Percentiles rank a stretch among this genome's conserved stretches.
Conservation (phyloP, 2,888 invertebrate genomes). For the Ecliptopera silaceata region DNA sequence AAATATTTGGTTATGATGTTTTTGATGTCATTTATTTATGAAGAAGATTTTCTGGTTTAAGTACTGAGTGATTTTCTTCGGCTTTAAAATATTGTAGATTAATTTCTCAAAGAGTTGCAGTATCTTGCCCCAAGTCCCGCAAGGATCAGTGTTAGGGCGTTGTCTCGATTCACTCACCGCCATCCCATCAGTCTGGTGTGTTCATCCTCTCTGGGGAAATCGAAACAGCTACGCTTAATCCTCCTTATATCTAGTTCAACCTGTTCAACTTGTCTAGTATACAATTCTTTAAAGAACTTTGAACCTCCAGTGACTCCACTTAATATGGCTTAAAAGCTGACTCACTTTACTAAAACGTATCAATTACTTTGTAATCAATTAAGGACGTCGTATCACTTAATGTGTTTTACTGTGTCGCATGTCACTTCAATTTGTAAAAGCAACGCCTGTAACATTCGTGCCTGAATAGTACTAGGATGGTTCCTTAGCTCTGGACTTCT, state of each 20-base stretch:
- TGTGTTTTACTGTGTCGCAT: neutral
- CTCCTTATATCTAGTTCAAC: slow-evolving; percentile 42
- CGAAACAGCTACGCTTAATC: slow-evolving; percentile 51
- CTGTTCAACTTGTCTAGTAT: slow-evolving; percentile 16
- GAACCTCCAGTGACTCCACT: slow-evolving; percentile 14
- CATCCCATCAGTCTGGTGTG: slow-evolving; percentile 48
- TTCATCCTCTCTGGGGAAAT: slow-evolving; percentile 55
- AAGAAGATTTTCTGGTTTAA: slow-evolving; percentile 1
- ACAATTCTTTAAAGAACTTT: slow-evolving; percentile 11
- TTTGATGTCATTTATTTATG: neutral
- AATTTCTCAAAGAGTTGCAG: slow-evolving; percentile 38
- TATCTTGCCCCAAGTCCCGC: slow-evolving; percentile 31
- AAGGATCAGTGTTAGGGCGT: slow-evolving; percentile 45
- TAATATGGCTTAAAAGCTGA: slow-evolving; percentile 9
- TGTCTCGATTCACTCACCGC: slow-evolving; percentile 51
- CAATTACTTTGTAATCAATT: slow-evolving; percentile 20
- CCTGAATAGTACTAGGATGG: no score
- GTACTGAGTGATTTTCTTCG: slow-evolving; percentile 9
- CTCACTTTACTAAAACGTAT: slow-evolving; percentile 7
- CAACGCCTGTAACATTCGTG: no score
- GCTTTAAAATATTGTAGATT: slow-evolving; percentile 23
- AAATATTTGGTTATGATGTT: neutral
- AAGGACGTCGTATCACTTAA: slow-evolving; percentile 6
- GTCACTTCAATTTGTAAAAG: slow-evolving; percentile 6
- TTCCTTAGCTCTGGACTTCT: no score